Evolutionary conservation across 2,113 vertebrate species (phyloP), one percentile per base, ranked within the genome.

Genomic region (Cervus canadensis): DNA sequence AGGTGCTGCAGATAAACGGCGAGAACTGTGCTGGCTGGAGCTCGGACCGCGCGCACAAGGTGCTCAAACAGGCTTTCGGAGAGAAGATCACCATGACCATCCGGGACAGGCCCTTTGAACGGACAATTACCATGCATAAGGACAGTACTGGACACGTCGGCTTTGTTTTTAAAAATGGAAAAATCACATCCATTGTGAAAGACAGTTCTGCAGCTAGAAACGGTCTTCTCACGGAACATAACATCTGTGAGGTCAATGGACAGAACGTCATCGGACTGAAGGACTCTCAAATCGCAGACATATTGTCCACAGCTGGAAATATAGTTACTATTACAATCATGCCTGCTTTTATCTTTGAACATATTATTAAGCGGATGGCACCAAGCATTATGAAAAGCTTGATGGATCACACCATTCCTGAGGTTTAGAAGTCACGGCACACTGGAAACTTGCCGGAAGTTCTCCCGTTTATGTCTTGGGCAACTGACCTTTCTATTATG

Each of bases 321-420:
- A 98, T 99, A 54, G 98, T 99, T 97, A 99, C 99, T 67, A 98
- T 99, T 83, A 99, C 99, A 7, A 97, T 99, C 94, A 99, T 99
- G 99, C 99, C 99, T 96, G 98, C 99, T 78, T 99, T 99, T 87
- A 99, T 99, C 97, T 99, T 99, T 97, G 99, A 99, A 21, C 99
- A 99, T 67, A 99, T 99, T 97, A 99, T 99, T 98, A 99, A 99
- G 98, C 99, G 99, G 98, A 99, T 99, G 99, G 99, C 99, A 67
- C 99, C 99, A 60, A 99, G 99, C 98, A 99, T 99, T 89, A 98
- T 99, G 98, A 99, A 99, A 97, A 99, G 97, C 93, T 98, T 99
- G 92, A 99, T 99, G 99, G 99, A 99, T 94, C 99, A 99, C 96
- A 98, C 99, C 23, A 97, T 99, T 97, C 99, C 99, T 89, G 99